Conservation (phyloP, 2,888 invertebrate genomes). For the Agonopterix heracliana region DNA sequence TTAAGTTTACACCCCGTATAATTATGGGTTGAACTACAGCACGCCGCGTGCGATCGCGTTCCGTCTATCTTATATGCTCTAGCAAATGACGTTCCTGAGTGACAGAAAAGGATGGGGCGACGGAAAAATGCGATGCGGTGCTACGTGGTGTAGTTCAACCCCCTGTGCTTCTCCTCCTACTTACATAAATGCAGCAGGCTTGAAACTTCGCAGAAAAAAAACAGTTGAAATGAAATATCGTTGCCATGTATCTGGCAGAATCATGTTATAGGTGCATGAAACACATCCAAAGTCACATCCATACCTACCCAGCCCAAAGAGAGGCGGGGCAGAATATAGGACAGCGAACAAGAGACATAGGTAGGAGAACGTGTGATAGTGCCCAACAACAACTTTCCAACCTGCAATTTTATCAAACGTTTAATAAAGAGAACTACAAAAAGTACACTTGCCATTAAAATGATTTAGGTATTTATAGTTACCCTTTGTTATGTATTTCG, state of each 20-base stretch:
- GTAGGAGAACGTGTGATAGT: conserved; percentile 43
- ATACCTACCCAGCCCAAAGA: conserved; percentile 54
- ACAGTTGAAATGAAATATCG: conserved; percentile 40
- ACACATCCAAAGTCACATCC: conserved; percentile 56
- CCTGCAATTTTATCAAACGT: conserved; percentile 35
- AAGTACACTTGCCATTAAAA: not conserved
- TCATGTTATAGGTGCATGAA: conserved; percentile 55
- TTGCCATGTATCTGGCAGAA: conserved; percentile 39
- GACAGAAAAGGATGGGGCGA: too few relatives aligned
- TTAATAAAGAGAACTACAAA: not conserved
- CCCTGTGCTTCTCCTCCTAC: conserved; percentile 18
- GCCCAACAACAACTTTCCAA: conserved; percentile 43
- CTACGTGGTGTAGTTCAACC: too few relatives aligned
- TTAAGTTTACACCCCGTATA: too few relatives aligned
- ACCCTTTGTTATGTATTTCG: conserved; percentile 58
- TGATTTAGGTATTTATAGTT: conserved; percentile 19
- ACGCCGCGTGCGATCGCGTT: too few relatives aligned
- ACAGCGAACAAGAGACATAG: conserved; percentile 47
- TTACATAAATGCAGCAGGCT: conserved; percentile 58
- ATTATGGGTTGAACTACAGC: too few relatives aligned
- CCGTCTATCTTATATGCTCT: too few relatives aligned
- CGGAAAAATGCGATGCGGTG: too few relatives aligned
- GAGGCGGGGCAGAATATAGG: conserved; percentile 50
- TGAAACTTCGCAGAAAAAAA: conserved; percentile 49
- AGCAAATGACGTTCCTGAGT: too few relatives aligned